phyloP scores from a whole-genome alignment of 2,797 vertebrate species.

The Prionace glauca region DNA sequence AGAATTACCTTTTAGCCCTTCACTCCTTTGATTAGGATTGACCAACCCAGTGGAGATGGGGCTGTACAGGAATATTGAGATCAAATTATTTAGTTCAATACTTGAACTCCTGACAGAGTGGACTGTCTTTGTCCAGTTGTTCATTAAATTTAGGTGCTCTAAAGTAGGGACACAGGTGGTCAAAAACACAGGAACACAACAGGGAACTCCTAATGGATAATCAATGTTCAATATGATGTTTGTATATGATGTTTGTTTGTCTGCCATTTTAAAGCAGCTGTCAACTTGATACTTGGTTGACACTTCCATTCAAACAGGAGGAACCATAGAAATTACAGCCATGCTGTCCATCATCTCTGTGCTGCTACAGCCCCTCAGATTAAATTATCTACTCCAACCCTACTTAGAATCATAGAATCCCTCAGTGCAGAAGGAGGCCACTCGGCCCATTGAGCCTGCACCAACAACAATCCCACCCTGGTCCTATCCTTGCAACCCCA shows the following conservation, averaged over 20 bases:
- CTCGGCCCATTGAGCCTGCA: no score
- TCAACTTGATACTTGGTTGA: neutral
- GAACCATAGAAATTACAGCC: neutral
- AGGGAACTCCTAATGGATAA: neutral
- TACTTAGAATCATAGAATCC: neutral
- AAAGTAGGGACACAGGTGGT: neutral
- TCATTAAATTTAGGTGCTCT: neutral
- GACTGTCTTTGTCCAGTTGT: neutral
- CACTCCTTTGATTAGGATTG: neutral
- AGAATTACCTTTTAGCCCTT: neutral
- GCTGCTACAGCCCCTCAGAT: neutral
- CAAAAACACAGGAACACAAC: neutral
- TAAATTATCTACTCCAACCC: neutral
- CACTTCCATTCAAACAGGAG: neutral
- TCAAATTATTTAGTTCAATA: neutral
- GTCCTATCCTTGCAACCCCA: no score
- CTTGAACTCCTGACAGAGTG: neutral
- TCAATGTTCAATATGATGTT: neutral
- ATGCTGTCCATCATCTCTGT: neutral
- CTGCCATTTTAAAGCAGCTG: neutral
- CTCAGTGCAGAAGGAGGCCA: no score
- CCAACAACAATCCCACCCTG: no score
- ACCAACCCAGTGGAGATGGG: neutral
- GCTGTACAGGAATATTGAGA: neutral
- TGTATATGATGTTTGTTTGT: neutral